Percentiles rank a stretch among this genome's conserved stretches.
phyloP scores from a whole-genome alignment of 92 coral and sea anemone genomes.

The Umimayanthus chanpuru region DNA sequence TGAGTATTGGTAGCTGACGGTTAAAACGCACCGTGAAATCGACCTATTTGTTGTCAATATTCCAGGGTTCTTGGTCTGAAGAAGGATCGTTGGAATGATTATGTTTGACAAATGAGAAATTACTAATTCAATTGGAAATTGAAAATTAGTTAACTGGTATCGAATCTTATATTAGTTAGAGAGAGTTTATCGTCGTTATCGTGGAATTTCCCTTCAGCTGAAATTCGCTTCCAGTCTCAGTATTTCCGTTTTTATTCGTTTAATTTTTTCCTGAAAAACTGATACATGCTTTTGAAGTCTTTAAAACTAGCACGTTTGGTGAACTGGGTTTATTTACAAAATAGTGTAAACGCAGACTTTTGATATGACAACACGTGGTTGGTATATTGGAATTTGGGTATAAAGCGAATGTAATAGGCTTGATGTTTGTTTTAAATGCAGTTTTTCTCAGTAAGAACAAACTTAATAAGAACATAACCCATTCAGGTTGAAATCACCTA shows the following conservation, averaged over 20 bases:
- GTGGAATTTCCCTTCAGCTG: not conserved
- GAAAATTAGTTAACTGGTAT: not conserved
- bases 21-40: not conserved
- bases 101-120: not conserved
- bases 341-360: not conserved
- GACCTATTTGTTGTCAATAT: not conserved
- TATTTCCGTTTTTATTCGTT: not conserved
- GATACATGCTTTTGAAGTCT: not conserved
- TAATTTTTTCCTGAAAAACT: not conserved
- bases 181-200: not conserved
- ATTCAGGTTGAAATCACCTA: too few relatives aligned
- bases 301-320: not conserved
- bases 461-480: too few relatives aligned
- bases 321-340: not conserved
- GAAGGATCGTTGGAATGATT: not conserved
- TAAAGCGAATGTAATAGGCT: not conserved
- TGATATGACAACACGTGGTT: not conserved
- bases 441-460: too few relatives aligned
- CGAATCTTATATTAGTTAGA: not conserved
- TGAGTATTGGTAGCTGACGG: conserved; percentile 21
- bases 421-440: not conserved
- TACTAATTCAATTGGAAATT: not conserved
- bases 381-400: not conserved
- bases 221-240: not conserved
- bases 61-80: not conserved